These are phyloP conservation scores for Ataeniobius toweri DNA, from an alignment of 2,797 vertebrate genomes.

Conservation along the genomic window DNA sequence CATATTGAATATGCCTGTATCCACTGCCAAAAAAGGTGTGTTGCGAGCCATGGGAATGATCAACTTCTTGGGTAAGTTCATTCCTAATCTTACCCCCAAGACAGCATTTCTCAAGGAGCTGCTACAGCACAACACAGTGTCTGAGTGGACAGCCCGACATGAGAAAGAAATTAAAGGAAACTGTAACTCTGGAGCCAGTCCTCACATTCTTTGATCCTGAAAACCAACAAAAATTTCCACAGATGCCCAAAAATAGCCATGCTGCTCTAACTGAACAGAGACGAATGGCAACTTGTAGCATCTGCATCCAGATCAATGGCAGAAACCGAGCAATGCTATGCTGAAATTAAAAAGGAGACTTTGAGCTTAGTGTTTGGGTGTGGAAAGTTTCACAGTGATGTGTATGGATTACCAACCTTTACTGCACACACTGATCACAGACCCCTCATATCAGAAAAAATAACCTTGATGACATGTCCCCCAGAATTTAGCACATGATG, in stretches of 20 bases:
- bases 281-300: constrained; percentile 15
- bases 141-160: background rate
- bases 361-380: background rate
- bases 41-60: background rate
- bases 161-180: background rate
- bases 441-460: background rate
- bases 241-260: background rate
- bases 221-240: background rate
- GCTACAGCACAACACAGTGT: background rate
- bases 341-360: constrained; percentile 24
- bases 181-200: background rate
- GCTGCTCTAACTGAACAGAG: background rate
- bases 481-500: background rate
- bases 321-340: background rate
- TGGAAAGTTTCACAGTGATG: constrained; percentile 16
- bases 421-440: constrained; percentile 4
- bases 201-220: background rate
- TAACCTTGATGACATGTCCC: background rate
- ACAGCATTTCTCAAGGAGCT: background rate
- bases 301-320: constrained; percentile 13
- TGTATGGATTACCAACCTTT: constrained; percentile 9
- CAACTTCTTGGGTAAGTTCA: constrained; percentile 17
- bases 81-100: constrained; percentile 9
- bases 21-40: background rate
- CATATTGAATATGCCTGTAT: background rate